Base-by-base conservation (phyloP, 2,113 vertebrate genomes). In the Miniopterus natalensis region DNA sequence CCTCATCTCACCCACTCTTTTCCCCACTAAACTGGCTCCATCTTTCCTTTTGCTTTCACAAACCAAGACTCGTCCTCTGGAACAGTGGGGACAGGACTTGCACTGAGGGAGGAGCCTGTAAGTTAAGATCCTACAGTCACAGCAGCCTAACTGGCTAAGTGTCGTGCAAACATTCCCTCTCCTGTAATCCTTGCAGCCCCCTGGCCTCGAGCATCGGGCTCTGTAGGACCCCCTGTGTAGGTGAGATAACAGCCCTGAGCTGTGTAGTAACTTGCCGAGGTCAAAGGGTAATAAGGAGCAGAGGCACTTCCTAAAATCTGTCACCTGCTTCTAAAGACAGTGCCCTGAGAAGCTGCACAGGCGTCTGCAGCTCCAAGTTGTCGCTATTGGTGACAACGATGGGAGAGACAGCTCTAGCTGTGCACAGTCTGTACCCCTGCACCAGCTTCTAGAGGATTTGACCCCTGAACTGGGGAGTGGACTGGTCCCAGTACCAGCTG, bases 51-150 rank as follows among this genome's bases (percentile, higher is more conserved):
- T 21, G 8, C 73, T 29, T 61, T 85, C 63, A n/a, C 31, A 75
- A 15, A n/a, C 12, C 8, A 3, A 61, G 25, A 11, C 66, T 31
- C 0, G 1, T 66, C 61, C 40, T 13, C 17, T 45, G 59, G 14
- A 81, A 18, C 59, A 0, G 0, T 1, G 2, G 27, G 40, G 53
- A 66, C 65, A 18, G 77, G 25, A 2, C 3, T 20, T 0, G 1
- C 2, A 5, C 63, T 31, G 4, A 36, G 40, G 11, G 10, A 42
- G 68, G 55, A 23, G 53, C 27, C 53, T 59, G 49, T 40, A 27
- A 42, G n/a, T 55, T 53, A 21, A 51, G 14, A 0, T 31, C 23
- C 25, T 31, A 13, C n/a, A 40, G n/a, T 40, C 73, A 21, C 5
- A 8, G 61, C 63, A 14, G 25, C 53, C 53, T 20, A 1, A 25